A percentile compares a stretch with the other conserved stretches of the same genome.
Evolutionary conservation across 2,113 vertebrate genomes (phyloP).

Genomic region (Gnathonemus echidnorhynchus): DNA sequence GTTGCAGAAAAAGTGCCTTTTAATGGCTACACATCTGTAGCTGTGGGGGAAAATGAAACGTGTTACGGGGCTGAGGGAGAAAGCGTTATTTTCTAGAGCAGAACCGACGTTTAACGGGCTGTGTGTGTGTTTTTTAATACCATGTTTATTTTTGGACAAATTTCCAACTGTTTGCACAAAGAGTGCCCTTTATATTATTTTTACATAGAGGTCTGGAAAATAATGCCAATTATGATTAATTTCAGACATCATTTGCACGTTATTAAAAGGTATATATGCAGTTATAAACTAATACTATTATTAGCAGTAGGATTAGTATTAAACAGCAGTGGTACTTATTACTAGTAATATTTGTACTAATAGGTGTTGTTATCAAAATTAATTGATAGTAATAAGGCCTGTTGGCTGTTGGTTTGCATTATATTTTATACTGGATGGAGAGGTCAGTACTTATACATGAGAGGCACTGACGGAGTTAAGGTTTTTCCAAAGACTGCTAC

Average conservation of each 20-base stretch:
- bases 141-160: not conserved
- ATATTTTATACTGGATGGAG: not conserved
- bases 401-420: not conserved
- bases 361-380: not conserved
- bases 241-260: not conserved
- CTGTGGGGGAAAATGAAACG: not conserved
- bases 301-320: not conserved
- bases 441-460: not conserved
- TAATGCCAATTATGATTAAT: not conserved
- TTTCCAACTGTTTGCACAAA: not conserved
- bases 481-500: constrained; percentile 28
- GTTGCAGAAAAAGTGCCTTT: not conserved
- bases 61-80: not conserved
- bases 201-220: not conserved
- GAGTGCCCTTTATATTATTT: not conserved
- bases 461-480: not conserved
- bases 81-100: not conserved
- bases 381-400: not conserved
- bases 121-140: not conserved
- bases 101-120: not conserved
- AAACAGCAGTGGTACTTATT: not conserved
- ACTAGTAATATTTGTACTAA: not conserved
- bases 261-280: not conserved
- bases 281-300: not conserved
- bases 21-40: not conserved